These are phyloP conservation scores for Eupithecia dodoneata DNA, from an alignment of 2,888 invertebrate genomes.

Conservation along the genomic window DNA sequence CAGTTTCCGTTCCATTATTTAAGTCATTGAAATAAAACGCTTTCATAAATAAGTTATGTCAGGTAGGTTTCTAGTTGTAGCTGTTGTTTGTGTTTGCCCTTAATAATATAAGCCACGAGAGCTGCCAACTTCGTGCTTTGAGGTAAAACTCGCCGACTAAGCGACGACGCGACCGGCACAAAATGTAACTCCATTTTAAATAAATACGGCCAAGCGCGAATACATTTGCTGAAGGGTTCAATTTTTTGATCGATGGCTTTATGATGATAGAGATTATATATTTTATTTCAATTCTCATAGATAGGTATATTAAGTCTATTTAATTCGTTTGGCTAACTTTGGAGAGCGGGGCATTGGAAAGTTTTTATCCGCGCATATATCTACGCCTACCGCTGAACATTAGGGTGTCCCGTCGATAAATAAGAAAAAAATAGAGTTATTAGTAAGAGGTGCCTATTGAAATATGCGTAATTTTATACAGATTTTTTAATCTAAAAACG, in stretches of 20 bases:
- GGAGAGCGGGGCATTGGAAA: too few species aligned
- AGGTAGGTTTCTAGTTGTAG: background rate
- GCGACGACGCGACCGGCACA: background rate
- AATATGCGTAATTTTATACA: too few species aligned
- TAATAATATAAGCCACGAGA: background rate
- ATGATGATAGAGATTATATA: background rate
- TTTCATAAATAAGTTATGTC: background rate
- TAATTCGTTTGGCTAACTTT: too few species aligned
- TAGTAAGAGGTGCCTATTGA: too few species aligned
- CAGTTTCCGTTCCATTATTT: too few species aligned
- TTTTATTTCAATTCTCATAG: too few species aligned
- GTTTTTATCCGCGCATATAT: too few species aligned
- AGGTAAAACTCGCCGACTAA: background rate
- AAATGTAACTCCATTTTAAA: background rate
- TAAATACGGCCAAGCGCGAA: background rate
- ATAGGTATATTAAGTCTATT: too few species aligned
- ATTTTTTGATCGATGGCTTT: background rate
- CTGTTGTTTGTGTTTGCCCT: constrained; percentile 4
- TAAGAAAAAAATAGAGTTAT: too few species aligned
- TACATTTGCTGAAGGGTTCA: background rate
- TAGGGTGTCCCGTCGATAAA: too few species aligned
- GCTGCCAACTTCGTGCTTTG: constrained; percentile 1
- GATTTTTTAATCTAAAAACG: too few species aligned
- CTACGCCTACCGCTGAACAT: too few species aligned
- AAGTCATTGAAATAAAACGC: background rate